phyloP scores from a whole-genome alignment of 35 echinoderm and acorn worm genomes.

The Ptychodera flava region DNA sequence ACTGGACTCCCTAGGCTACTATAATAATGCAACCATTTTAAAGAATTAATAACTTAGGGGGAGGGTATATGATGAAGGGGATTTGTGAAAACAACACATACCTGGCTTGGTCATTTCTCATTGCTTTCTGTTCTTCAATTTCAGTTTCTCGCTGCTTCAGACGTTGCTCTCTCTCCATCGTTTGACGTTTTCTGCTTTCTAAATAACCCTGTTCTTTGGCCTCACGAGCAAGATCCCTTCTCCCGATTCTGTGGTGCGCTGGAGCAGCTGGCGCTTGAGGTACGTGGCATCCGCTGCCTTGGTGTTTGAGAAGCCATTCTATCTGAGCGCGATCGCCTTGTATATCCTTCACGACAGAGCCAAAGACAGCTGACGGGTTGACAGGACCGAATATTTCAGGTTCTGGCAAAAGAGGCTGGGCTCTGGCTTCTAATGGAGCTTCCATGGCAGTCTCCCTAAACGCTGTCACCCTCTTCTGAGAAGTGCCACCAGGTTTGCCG shows the following conservation, averaged over 20 bases:
- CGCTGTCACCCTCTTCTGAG: constrained; percentile 21
- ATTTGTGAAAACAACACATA: too few relatives aligned
- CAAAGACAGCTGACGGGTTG: constrained; percentile 40
- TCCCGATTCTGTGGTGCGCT: constrained; percentile 25
- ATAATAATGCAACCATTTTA: too few relatives aligned
- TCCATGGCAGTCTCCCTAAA: constrained; percentile 69
- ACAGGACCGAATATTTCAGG: constrained; percentile 27
- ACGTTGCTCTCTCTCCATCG: constrained; percentile 28
- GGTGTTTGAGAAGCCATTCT: constrained; percentile 43
- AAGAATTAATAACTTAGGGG: too few relatives aligned
- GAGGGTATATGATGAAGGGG: too few relatives aligned
- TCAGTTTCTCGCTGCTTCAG: constrained; percentile 29
- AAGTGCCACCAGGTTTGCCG: background rate
- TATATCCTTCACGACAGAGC: constrained; percentile 36
- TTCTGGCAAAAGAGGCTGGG: constrained; percentile 59
- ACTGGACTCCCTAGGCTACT: too few relatives aligned
- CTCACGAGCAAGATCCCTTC: constrained; percentile 71
- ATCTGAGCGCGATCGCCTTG: constrained; percentile 55
- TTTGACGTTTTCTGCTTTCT: constrained; percentile 34
- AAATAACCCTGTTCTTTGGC: constrained; percentile 52
- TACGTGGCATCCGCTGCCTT: background rate
- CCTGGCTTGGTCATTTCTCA: background rate
- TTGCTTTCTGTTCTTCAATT: background rate
- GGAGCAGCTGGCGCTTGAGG: constrained; percentile 16
- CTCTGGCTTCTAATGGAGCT: constrained; percentile 51